phyloP scores from a whole-genome alignment of 1,140 invertebrate species.

The Epicauta chinensis region DNA sequence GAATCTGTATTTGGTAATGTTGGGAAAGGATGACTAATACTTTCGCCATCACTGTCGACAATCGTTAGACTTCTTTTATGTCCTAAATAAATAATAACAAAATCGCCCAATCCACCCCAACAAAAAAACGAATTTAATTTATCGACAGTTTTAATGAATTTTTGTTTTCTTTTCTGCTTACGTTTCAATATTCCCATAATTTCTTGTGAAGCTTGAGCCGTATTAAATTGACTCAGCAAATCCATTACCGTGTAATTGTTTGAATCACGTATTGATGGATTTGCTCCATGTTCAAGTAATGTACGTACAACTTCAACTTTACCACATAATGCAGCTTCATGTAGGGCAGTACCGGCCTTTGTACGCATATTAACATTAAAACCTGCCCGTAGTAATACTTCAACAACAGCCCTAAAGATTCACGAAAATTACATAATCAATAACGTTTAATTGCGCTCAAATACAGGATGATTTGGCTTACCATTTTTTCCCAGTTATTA shows the following conservation, averaged over 20 bases:
- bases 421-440: neutral
- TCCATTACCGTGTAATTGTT: constrained; percentile 81
- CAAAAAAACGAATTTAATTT: too few species aligned
- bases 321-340: constrained; percentile 91
- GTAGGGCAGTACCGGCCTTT: constrained; percentile 82
- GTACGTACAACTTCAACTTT: constrained; percentile 86
- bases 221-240: constrained; percentile 72
- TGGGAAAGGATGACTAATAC: constrained; percentile 52
- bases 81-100: constrained; percentile 17
- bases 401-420: constrained; percentile 69
- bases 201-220: constrained; percentile 79
- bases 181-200: constrained; percentile 80
- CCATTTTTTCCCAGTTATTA: too few species aligned
- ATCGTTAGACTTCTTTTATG: constrained; percentile 32
- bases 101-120: too few species aligned
- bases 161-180: constrained; percentile 47
- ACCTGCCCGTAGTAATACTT: constrained; percentile 73
- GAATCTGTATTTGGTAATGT: constrained; percentile 50
- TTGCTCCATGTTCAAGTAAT: constrained; percentile 74
- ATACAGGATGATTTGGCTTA: too few species aligned
- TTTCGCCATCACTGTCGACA: constrained; percentile 50
- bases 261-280: constrained; percentile 70
- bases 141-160: too few species aligned
- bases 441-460: constrained; percentile 2
- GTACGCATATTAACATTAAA: constrained; percentile 87